Percentiles rank a stretch among this genome's conserved stretches.
phyloP scores from a whole-genome alignment of 2,888 invertebrate species.

The Xestia rhomboidea region DNA sequence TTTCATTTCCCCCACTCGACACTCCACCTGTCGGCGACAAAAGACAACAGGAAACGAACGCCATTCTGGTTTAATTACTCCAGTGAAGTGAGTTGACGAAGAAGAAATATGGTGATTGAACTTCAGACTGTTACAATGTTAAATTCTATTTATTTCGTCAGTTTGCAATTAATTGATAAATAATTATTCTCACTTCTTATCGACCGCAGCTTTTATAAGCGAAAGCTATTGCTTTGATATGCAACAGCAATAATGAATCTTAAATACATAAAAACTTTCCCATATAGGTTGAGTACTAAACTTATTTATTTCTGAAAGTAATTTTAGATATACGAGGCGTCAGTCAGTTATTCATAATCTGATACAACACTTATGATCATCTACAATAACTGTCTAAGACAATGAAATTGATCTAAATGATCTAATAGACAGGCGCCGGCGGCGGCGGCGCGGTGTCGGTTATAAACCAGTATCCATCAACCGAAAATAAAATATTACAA shows the following conservation, averaged over 20 bases:
- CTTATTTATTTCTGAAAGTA: background rate
- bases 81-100: background rate
- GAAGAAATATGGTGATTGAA: conserved; percentile 28
- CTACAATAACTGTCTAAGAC: conserved; percentile 22
- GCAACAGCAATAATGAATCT: background rate
- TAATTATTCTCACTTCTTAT: background rate
- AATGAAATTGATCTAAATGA: conserved; percentile 29
- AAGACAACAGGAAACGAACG: conserved; percentile 28
- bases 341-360: background rate
- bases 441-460: background rate
- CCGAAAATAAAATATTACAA: conserved; percentile 52
- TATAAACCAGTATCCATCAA: conserved; percentile 20
- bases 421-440: conserved; percentile 16
- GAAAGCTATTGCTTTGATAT: too few species aligned
- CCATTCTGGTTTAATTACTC: conserved; percentile 52
- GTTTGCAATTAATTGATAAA: too few species aligned
- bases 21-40: conserved; percentile 61
- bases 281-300: background rate
- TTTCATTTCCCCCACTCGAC: conserved; percentile 62
- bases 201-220: too few species aligned
- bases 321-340: background rate
- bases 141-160: background rate
- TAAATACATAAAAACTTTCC: too few species aligned
- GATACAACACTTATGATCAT: conserved; percentile 6
- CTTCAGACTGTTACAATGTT: conserved; percentile 3